These are phyloP conservation scores for Pollenia labialis DNA, from an alignment of 2,888 invertebrate species.

Conservation along the genomic window DNA sequence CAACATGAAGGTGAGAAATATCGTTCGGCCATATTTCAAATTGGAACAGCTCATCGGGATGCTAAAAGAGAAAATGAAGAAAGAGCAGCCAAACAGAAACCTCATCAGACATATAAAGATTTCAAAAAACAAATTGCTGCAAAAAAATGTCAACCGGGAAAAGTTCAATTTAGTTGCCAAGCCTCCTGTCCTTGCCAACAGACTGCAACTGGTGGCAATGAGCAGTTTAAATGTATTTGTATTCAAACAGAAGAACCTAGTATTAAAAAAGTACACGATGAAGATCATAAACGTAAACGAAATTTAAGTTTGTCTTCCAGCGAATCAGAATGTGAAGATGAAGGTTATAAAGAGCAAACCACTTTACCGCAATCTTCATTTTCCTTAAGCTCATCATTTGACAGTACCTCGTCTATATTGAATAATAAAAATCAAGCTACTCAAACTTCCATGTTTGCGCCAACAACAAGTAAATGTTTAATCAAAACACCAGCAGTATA, in stretches of 20 bases:
- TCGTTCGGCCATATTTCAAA: slow-evolving; percentile 79
- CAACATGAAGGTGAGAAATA: slow-evolving; percentile 83
- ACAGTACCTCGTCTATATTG: slow-evolving; percentile 24
- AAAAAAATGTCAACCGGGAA: slow-evolving; percentile 58
- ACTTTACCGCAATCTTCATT: slow-evolving; percentile 40
- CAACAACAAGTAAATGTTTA: slow-evolving; percentile 51
- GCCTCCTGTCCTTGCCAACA: slow-evolving; percentile 29
- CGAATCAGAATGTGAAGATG: slow-evolving; percentile 60
- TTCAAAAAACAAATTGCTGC: slow-evolving; percentile 69
- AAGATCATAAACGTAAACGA: slow-evolving; percentile 58
- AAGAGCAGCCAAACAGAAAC: slow-evolving; percentile 22
- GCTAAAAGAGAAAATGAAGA: slow-evolving; percentile 78
- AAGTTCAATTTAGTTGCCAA: slow-evolving; percentile 40
- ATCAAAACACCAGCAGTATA: slow-evolving; percentile 76
- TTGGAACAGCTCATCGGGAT: slow-evolving; percentile 81
- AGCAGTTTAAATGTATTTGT: slow-evolving; percentile 50
- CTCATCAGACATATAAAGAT: slow-evolving; percentile 48
- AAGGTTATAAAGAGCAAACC: slow-evolving; percentile 49
- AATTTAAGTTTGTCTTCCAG: slow-evolving; percentile 41
- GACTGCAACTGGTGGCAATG: neutral
- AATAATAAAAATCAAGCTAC: slow-evolving; percentile 23
- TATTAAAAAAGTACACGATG: neutral
- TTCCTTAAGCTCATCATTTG: slow-evolving; percentile 44
- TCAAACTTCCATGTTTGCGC: slow-evolving; percentile 38
- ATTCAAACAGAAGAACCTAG: slow-evolving; percentile 17